Base-by-base conservation (phyloP, 2,888 invertebrate species). In the Glaucopsyche alexis region DNA sequence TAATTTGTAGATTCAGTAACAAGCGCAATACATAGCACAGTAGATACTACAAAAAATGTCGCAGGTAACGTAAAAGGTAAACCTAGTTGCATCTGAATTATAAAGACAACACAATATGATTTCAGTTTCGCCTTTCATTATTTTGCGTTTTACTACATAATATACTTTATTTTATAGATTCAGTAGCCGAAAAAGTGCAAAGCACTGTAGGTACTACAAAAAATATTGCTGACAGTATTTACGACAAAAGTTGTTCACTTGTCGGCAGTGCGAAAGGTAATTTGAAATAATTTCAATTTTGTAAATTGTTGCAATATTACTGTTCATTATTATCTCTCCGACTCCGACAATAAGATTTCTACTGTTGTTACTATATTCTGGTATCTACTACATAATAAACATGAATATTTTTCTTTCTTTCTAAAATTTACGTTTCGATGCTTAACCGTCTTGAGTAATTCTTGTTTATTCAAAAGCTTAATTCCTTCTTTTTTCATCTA, bases 151-250 rank as follows among this genome's bases (percentile, higher is more conserved):
- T 42, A 40, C 29, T 29, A 29, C 1, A 29, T 29, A n/a, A n/a
- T n/a, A n/a, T n/a, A n/a, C n/a, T 29, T 67, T 8, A 19, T 67
- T 67, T 79, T 77, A 74, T 77, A 77, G 77, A 79, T 69, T 75
- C 77, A 9, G 76, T 80, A 75, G 73, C 78, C 49, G 73, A 73
- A 42, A 87, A 90, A 52, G 87, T 90, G 47, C 85, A 84, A 78
- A 85, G 82, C 76, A 90, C 91, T 29, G 85, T 88, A 72, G 91
- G 83, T 74, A 87, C 89, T 76, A 90, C 91, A 73, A 93, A 93
- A 78, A 88, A 88, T 80, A 88, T 90, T 40, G 87, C 91, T 77
- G 87, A 87, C 71, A 85, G 89, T 73, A 90, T 90, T 55, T 87
- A 90, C 77, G 90, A 91, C 80, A 89, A 92, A 82, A 89, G 92